Percentiles rank a stretch among this genome's conserved stretches.
These are phyloP conservation scores for Phocoena phocoena DNA, from an alignment of 2,113 vertebrate genomes.

Conservation along the genomic window DNA sequence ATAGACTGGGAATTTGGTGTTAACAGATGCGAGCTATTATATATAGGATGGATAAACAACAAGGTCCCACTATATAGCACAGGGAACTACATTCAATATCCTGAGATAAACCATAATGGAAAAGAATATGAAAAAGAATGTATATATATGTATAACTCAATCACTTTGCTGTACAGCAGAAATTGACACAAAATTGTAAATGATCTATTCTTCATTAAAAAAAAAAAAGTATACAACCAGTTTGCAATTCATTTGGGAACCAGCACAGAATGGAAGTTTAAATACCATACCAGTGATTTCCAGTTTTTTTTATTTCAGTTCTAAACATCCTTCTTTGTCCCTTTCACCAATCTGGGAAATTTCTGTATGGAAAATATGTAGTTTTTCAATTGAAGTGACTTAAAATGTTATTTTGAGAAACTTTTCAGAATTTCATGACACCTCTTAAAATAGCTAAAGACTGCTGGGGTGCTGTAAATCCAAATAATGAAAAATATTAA, in stretches of 20 bases:
- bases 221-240: background rate
- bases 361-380: conserved; percentile 42
- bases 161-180: background rate
- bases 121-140: background rate
- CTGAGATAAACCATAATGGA: background rate
- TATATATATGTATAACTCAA: background rate
- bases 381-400: conserved; percentile 43
- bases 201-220: background rate
- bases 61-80: background rate
- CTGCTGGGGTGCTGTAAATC: conserved; percentile 48
- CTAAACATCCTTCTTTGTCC: background rate
- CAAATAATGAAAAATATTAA: conserved; percentile 65
- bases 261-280: background rate
- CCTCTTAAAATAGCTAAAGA: conserved; percentile 67
- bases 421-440: conserved; percentile 60
- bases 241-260: background rate
- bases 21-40: background rate
- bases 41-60: background rate
- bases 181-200: background rate
- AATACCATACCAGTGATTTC: background rate
- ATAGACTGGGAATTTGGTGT: background rate
- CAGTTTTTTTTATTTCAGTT: conserved; percentile 45
- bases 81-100: too few species aligned
- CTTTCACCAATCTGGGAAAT: conserved; percentile 26
- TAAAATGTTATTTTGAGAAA: conserved; percentile 66